These are phyloP conservation scores for Anolis apletophallus DNA, from an alignment of 2,797 vertebrate genomes.

Conservation along the genomic window DNA sequence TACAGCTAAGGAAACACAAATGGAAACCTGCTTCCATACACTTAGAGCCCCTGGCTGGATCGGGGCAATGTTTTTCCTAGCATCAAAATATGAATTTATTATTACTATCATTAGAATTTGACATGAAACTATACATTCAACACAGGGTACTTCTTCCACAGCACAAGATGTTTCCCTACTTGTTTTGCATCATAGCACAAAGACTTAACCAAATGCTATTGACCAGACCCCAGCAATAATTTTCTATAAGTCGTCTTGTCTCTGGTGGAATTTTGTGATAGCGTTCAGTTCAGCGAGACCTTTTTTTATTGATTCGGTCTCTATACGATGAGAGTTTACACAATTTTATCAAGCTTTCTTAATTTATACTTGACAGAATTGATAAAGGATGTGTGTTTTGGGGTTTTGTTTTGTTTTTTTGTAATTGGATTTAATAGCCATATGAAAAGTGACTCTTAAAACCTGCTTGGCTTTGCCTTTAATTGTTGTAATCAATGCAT, in stretches of 20 bases:
- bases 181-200: conserved; percentile 81
- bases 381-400: conserved; percentile 79
- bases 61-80: conserved; percentile 74
- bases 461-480: conserved; percentile 77
- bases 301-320: conserved; percentile 80
- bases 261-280: conserved; percentile 81
- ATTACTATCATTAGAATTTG: conserved; percentile 74
- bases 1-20: conserved; percentile 4
- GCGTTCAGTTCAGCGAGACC: conserved; percentile 78
- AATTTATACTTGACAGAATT: conserved; percentile 84
- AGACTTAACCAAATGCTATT: conserved; percentile 79
- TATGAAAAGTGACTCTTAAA: conserved; percentile 78
- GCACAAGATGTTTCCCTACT: conserved; percentile 83
- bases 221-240: conserved; percentile 84
- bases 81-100: conserved; percentile 73
- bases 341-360: conserved; percentile 84
- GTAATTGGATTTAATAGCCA: conserved; percentile 84
- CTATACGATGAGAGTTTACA: conserved; percentile 82
- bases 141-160: conserved; percentile 85
- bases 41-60: conserved; percentile 32
- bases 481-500: conserved; percentile 68
- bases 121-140: conserved; percentile 78
- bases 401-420: conserved; percentile 61
- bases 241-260: conserved; percentile 81
- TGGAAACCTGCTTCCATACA: conserved; percentile 5